Percentiles rank a stretch among this genome's conserved stretches.
phyloP scores from a whole-genome alignment of 1,140 invertebrate species.

The Thaumetopoea pityocampa region DNA sequence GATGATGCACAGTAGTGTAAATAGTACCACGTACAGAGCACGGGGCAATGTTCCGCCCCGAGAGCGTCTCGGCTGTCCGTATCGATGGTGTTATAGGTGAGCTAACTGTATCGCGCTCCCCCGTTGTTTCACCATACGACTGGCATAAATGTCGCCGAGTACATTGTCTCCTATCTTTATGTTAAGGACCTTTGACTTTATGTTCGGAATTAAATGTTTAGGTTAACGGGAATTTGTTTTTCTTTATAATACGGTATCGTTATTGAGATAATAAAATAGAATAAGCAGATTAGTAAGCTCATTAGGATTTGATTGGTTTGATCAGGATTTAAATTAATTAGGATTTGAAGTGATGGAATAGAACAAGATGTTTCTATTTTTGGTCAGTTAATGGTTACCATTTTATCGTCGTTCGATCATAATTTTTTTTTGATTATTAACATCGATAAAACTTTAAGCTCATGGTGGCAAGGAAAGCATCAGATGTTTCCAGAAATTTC shows the following conservation, averaged over 20 bases:
- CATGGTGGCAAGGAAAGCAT: no score
- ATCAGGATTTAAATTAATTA: no score
- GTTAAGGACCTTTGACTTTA: slow-evolving; percentile 7
- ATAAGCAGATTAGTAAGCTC: no score
- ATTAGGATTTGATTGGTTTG: no score
- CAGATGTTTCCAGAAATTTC: no score
- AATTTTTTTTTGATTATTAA: no score
- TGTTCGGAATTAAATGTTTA: slow-evolving; percentile 9
- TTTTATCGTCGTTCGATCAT: no score
- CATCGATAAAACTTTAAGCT: no score
- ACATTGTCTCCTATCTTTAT: slow-evolving; percentile 15
- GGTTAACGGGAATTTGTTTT: background rate
- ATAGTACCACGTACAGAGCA: slow-evolving; percentile 7
- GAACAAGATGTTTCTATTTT: no score
- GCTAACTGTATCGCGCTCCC: slow-evolving; percentile 39
- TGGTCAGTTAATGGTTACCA: no score
- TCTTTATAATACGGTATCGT: slow-evolving; percentile 5
- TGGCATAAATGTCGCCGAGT: slow-evolving; percentile 11
- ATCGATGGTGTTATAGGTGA: slow-evolving; percentile 28
- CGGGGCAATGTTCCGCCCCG: slow-evolving; percentile 38
- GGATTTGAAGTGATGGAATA: no score
- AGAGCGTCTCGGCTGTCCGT: slow-evolving; percentile 34
- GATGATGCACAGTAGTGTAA: background rate
- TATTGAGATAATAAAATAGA: no score
- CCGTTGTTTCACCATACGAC: slow-evolving; percentile 23